Evolutionary conservation across 2,888 invertebrate species (phyloP), one percentile per base, ranked within the genome.

Genomic region (Tryphoninae sp.): DNA sequence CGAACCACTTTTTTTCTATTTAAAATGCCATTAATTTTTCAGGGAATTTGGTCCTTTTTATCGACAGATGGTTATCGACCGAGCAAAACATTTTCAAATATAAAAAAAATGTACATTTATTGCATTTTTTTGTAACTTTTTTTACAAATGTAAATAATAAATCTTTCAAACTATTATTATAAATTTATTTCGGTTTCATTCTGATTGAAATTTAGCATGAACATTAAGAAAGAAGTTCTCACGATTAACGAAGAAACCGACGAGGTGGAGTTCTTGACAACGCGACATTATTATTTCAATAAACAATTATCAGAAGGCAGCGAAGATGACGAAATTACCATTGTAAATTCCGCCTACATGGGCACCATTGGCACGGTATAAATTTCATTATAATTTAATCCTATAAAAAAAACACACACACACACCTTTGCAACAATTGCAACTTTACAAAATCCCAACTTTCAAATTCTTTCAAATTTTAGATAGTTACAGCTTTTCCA

Each of bases 261-360:
- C 79, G 94, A 94, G 0, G 90, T 95, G 7, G 92, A 92, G 26
- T 95, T 94, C 81, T 92, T 90, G 86, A 86, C 93, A 84, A 93
- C 92, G 86, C 94, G 94, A 83, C 92, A 89, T 0, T 94, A 92
- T 86, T 86, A 88, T n/a, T 95, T 94, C 87, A 94, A 94, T 85
- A 84, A 89, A 51, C 89, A 92, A 69, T 93, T 92, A 2, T 94
- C 94, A 0, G 92, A 92, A 0, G 89, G 83, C 6, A 90, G 90
- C 0, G 93, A 94, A 64, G 91, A 93, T 8, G 94, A 95, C 58
- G 91, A 92, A 40, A 84, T 95, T 0, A 94, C 93, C 0, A 92
- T 95, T 73, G 91, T 95, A 74, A 94, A 95, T 87, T 92, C 94
- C 26, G 93, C 94, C 1, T 93, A 95, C 75, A 82, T 94, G 92